A percentile compares a stretch with the other conserved stretches of the same genome.
Evolutionary conservation across 30 jellyfish, hydroid and myxozoan genomes (phyloP).

Genomic region (Phacellophora camtschatica): DNA sequence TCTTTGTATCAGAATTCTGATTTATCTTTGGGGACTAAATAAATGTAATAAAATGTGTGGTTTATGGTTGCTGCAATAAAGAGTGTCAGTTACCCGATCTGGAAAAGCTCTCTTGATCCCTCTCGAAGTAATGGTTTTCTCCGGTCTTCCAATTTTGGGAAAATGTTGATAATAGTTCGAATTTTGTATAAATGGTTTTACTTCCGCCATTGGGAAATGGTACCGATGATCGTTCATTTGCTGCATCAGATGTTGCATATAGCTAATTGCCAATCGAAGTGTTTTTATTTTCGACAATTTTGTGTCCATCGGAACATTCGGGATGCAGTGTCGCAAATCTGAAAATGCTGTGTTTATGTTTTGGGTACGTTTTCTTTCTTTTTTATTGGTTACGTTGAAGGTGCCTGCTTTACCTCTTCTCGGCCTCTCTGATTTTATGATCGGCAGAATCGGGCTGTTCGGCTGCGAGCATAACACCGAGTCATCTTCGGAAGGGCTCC

Average conservation of each 20-base stretch:
- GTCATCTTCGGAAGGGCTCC: constrained; percentile 57
- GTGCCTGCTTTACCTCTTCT: background rate
- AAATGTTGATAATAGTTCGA: background rate
- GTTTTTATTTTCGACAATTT: constrained; percentile 80
- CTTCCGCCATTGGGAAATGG: constrained; percentile 1
- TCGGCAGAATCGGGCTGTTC: constrained; percentile 58
- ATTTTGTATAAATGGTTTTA: background rate
- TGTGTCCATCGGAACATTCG: constrained; percentile 82
- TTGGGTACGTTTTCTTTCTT: constrained; percentile 71
- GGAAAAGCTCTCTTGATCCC: constrained; percentile 23
- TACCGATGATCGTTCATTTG: constrained; percentile 57
- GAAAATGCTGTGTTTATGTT: constrained; percentile 81
- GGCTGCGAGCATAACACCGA: constrained; percentile 53
- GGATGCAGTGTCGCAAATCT: constrained; percentile 79
- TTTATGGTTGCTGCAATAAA: too few relatives aligned
- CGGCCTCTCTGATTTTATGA: background rate
- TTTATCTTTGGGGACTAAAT: too few relatives aligned
- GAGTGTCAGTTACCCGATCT: background rate
- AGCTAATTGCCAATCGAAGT: constrained; percentile 79
- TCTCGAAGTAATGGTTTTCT: constrained; percentile 1
- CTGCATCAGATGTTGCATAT: constrained; percentile 75
- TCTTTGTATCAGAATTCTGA: too few relatives aligned
- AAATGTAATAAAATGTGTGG: too few relatives aligned
- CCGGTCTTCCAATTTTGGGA: background rate
- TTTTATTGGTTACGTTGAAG: constrained; percentile 18